Percentiles rank a stretch among this genome's conserved stretches.
These are phyloP conservation scores for Podarcis raffonei DNA, from an alignment of 2,113 vertebrate species.

Conservation along the genomic window DNA sequence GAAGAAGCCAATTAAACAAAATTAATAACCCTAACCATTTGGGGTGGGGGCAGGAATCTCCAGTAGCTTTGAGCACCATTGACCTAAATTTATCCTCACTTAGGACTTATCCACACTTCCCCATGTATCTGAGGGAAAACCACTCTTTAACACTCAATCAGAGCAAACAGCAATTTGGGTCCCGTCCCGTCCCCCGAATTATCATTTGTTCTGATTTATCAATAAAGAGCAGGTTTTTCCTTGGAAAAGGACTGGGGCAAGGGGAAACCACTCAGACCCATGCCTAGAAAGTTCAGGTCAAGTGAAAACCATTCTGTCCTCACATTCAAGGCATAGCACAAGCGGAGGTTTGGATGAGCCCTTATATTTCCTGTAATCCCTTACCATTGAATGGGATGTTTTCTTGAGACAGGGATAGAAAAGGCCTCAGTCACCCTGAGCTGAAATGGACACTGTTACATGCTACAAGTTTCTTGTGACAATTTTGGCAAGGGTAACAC, in stretches of 20 bases:
- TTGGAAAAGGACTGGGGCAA: too few species aligned
- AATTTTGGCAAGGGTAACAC: not conserved
- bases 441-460: not conserved
- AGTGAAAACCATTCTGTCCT: too few species aligned
- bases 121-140: not conserved
- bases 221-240: too few species aligned
- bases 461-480: not conserved
- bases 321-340: too few species aligned
- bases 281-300: too few species aligned
- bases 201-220: too few species aligned
- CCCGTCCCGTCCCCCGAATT: too few species aligned
- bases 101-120: too few species aligned
- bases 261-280: too few species aligned
- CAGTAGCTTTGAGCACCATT: slow-evolving; percentile 5
- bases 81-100: slow-evolving; percentile 25
- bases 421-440: not conserved
- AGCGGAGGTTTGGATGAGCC: too few species aligned
- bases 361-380: slow-evolving; percentile 10
- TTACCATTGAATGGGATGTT: slow-evolving; percentile 10
- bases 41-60: not conserved
- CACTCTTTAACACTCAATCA: too few species aligned
- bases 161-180: too few species aligned
- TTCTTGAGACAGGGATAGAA: not conserved
- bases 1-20: slow-evolving; percentile 52
- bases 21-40: slow-evolving; percentile 14